A percentile compares a stretch with the other conserved stretches of the same genome.
These are phyloP conservation scores for Melikaiella ostensackeni DNA, from an alignment of 2,888 invertebrate genomes.

Conservation along the genomic window DNA sequence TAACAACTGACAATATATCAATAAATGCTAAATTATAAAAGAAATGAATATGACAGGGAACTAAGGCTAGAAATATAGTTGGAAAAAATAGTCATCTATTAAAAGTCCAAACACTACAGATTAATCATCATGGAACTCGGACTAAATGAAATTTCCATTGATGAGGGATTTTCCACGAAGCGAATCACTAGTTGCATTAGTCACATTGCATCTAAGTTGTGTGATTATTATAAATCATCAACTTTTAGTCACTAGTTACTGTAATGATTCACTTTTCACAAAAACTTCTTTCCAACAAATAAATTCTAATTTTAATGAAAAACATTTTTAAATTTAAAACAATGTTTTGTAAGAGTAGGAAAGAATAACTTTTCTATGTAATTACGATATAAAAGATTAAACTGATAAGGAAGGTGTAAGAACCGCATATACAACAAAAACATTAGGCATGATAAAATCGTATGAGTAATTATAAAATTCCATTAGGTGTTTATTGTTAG, in stretches of 20 bases:
- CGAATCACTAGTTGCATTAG: constrained; percentile 14
- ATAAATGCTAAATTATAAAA: too few relatives aligned
- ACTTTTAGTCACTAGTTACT: too few relatives aligned
- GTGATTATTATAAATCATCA: too few relatives aligned
- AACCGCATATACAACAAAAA: not conserved
- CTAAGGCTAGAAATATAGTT: too few relatives aligned
- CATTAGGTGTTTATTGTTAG: not conserved
- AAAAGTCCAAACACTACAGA: not conserved
- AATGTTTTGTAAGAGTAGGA: not conserved
- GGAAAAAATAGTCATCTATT: too few relatives aligned
- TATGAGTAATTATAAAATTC: constrained; percentile 3
- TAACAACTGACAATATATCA: too few relatives aligned
- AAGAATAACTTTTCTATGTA: not conserved
- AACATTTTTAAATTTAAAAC: not conserved
- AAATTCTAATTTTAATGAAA: not conserved
- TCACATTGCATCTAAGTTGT: not conserved
- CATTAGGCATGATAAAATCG: constrained; percentile 7
- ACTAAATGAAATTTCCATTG: not conserved
- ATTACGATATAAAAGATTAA: not conserved
- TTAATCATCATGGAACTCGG: not conserved
- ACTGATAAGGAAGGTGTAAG: not conserved
- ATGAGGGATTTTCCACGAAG: not conserved
- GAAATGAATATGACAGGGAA: too few relatives aligned
- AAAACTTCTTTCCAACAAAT: too few relatives aligned
- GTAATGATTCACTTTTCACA: not conserved